phyloP scores from a whole-genome alignment of 1,140 invertebrate genomes.

The Ostrea edulis region DNA sequence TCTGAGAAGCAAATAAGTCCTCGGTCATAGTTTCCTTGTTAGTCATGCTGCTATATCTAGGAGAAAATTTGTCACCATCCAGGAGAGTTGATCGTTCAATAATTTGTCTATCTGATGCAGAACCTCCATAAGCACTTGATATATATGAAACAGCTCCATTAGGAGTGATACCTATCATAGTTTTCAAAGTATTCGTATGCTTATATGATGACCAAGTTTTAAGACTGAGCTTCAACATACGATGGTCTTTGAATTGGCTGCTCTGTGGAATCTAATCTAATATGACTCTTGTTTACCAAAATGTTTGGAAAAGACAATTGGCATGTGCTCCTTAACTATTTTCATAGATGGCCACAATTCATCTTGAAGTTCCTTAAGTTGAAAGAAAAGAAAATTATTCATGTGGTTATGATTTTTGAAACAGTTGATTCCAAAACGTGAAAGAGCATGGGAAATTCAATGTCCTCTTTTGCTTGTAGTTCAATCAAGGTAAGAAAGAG shows the following conservation, averaged over 20 bases:
- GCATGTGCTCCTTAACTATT: constrained; percentile 50
- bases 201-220: constrained; percentile 54
- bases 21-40: constrained; percentile 60
- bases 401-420: constrained; percentile 50
- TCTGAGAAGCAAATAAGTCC: constrained; percentile 53
- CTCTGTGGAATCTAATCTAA: constrained; percentile 65
- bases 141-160: constrained; percentile 48
- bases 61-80: constrained; percentile 30
- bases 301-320: constrained; percentile 55
- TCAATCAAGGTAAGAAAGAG: background rate
- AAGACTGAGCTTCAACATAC: constrained; percentile 41
- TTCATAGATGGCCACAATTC: background rate
- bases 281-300: constrained; percentile 56
- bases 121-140: constrained; percentile 50
- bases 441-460: constrained; percentile 2
- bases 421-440: constrained; percentile 40
- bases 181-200: constrained; percentile 55
- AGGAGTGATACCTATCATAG: constrained; percentile 43
- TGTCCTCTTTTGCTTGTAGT: too few species aligned
- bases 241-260: constrained; percentile 55
- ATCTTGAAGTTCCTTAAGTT: constrained; percentile 53
- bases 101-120: constrained; percentile 54
- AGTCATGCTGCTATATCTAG: constrained; percentile 53
- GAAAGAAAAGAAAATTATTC: constrained; percentile 58
- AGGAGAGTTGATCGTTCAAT: constrained; percentile 51